Evolutionary conservation across 2,888 invertebrate genomes (phyloP), one percentile per base, ranked within the genome.

Genomic region (Boloria selene): DNA sequence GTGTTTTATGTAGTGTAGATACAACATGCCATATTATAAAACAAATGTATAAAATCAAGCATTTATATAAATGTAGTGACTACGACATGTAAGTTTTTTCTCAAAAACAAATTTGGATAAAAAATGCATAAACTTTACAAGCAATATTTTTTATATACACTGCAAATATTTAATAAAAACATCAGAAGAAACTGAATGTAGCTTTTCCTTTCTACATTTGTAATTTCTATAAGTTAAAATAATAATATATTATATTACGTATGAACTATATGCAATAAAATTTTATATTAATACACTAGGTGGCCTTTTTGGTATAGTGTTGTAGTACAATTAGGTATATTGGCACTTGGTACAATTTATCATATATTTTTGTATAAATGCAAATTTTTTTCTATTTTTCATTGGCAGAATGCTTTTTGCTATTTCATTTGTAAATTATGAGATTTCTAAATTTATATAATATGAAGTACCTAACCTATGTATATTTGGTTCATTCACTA

Each of bases 401-500:
- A 45, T 44, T 63, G 60, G 68, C 54, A 55, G 10, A 45, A 42
- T 51, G 22, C 18, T 59, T 60, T 42, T 44, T 66, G 63, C 60
- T 60, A 52, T 47, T 18, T 67, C 45, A 58, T 55, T 31, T 59
- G 54, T 62, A 62, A 74, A 75, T 72, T 72, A 65, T 70, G 61
- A 70, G 66, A 72, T 74, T 73, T 77, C 76, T 74, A 78, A 77
- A 76, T 77, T 77, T 76, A 71, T 75, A 73, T 71, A 69, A 65
- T 65, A 63, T 61, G 49, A 59, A 53, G 54, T n/a, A n/a, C n/a
- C n/a, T 65, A 58, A 71, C 72, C 64, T 74, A 70, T 82, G 79
- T 83, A 81, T 79, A 81, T 80, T 81, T 79, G 77, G 77, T 77
- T 76, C 73, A 74, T 74, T 73, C 71, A 74, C 71, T 74, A 77